Base-by-base conservation (phyloP, 2,888 invertebrate genomes). In the Conomelus anceps region DNA sequence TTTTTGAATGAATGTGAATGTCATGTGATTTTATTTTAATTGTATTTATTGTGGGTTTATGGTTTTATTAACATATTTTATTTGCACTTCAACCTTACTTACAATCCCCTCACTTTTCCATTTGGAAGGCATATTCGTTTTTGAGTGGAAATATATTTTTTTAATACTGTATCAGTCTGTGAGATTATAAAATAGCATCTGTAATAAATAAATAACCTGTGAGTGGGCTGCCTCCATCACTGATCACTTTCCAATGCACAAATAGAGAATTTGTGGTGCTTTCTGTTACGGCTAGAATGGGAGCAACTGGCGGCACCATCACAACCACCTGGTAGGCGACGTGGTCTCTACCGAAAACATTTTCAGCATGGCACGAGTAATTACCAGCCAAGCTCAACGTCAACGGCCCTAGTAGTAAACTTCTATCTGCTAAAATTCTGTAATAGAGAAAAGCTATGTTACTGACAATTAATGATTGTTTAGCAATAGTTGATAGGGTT, bases 301-400 rank as follows among this genome's bases (percentile, higher is more conserved):
- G 96, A 90, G 94, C 94, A 89, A 94, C 93, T 0, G 97, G 96
- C 85, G 96, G 94, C 91, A 96, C 94, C 92, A 96, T 94, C 23
- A 96, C 96, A 89, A 95, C 94, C 91, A 98, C 94, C 89, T 96
- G 95, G 94, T 97, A 97, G 90, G 95, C 95, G 90, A 96, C 96
- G 92, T 96, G 96, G 93, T 98, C 98, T 92, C 96, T 96, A 23
- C 98, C 98, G 93, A 96, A 97, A 89, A 96, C 94, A 94, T 98
- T 98, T 92, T 96, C 96, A 24, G 96, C 96, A 63, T 95, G 94
- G 92, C 97, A 97, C 24, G 96, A 96, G 93, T 96, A 97, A 94
- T 97, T 97, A 92, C 97, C 97, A n/a, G 96, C 94, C 86, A 91
- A 90, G 23, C 91, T 91, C 6, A 88, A 85, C 22, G 89, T 90